Base-by-base conservation (phyloP, 2,888 invertebrate genomes). In the Pammene fasciana region DNA sequence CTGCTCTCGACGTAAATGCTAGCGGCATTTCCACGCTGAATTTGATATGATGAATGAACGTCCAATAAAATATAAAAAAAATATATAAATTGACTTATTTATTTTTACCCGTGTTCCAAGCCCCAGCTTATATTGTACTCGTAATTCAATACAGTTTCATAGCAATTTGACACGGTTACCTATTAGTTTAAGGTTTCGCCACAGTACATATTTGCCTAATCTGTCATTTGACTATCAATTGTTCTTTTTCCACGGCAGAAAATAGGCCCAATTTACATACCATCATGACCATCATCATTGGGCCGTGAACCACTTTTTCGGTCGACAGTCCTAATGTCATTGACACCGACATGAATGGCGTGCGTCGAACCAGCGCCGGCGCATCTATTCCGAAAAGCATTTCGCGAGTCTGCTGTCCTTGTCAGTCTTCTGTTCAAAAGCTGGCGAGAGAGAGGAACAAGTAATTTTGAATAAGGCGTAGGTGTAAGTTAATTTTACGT, bases 321-420 rank as follows among this genome's bases (percentile, higher is more conserved):
- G 50, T 50, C 62, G 43, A 11, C 41, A 9, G 65, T n/a, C n/a
- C 18, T 50, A 50, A 74, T 78, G 83, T 80, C 83, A 79, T 78
- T 82, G 84, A 83, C 82, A 76, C 74, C 52, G 50, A n/a, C 62
- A 50, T 73, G 75, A 76, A 74, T 74, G 74, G 75, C 75, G 81
- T 80, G 73, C 83, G 75, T 79, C 83, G 83, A 85, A 82, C 83
- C 48, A 54, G 34, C 59, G 52, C 50, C 74, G 73, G 72, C 73
- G 79, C 78, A 62, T 62, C 62, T 52, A 52, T 62, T 52, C 62
- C 62, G 41, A 62, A 61, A 61, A 7, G 43, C 18, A 60, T 41
- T 62, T 62, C 50, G 62, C 62, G 36, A 62, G 7, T 41, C 14
- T 13, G 18, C 50, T 52, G 50, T 62, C 62, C 36, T 50, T 41